phyloP scores from a whole-genome alignment of 1,140 invertebrate genomes.

The Drosophila tsacasi region DNA sequence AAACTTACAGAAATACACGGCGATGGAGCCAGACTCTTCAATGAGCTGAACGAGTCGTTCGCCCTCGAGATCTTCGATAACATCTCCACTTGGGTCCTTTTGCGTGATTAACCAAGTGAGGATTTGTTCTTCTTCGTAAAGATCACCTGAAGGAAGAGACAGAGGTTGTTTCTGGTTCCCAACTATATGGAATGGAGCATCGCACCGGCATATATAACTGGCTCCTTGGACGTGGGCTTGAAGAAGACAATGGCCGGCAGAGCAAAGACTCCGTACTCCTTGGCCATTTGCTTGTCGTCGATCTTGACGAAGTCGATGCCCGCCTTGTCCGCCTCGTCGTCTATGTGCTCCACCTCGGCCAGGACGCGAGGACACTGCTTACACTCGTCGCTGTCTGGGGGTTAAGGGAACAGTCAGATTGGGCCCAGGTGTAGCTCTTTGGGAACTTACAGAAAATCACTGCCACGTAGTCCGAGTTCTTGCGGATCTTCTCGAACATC shows the following conservation, averaged over 20 bases:
- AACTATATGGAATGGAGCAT: background rate
- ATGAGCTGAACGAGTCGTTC: constrained; percentile 92
- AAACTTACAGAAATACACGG: constrained; percentile 96
- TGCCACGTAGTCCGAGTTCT: constrained; percentile 96
- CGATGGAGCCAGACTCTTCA: constrained; percentile 92
- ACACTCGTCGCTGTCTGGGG: constrained; percentile 95
- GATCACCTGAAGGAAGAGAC: constrained; percentile 88
- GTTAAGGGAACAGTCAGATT: background rate
- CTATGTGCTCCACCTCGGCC: constrained; percentile 95
- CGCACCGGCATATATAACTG: constrained; percentile 96
- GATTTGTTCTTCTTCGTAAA: constrained; percentile 95
- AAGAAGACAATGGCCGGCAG: constrained; percentile 96
- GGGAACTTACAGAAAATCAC: constrained; percentile 98
- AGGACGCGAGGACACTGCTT: constrained; percentile 96
- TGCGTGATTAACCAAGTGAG: constrained; percentile 95
- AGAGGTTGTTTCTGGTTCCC: background rate
- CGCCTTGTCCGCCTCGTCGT: constrained; percentile 96
- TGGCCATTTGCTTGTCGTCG: constrained; percentile 94
- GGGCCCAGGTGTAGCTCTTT: no score
- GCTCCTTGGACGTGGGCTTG: constrained; percentile 94
- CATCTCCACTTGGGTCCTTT: constrained; percentile 95
- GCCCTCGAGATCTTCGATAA: constrained; percentile 95
- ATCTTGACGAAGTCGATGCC: constrained; percentile 97
- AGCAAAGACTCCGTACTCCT: constrained; percentile 94
- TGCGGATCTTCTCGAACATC: constrained; percentile 96